Percentiles rank a stretch among this genome's conserved stretches.
Evolutionary conservation across 1,140 invertebrate species (phyloP).

Genomic region (Brachionus rubens): DNA sequence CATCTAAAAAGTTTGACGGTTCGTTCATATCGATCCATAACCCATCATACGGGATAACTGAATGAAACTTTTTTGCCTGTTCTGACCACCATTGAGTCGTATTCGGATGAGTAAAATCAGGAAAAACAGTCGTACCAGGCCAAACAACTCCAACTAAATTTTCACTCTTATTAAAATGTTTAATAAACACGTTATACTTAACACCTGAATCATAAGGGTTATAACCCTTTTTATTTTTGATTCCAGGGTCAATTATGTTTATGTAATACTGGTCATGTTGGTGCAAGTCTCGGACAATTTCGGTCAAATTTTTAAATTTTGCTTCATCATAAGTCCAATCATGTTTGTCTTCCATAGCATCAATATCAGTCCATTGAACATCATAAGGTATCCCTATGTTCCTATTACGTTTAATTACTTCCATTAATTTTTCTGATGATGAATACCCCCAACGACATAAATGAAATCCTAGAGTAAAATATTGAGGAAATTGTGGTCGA

Average conservation of each 20-base stretch:
- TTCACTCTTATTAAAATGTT: constrained; percentile 50
- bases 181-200: constrained; percentile 70
- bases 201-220: constrained; percentile 57
- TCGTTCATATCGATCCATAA: constrained; percentile 72
- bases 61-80: constrained; percentile 64
- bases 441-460: constrained; percentile 66
- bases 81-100: constrained; percentile 61
- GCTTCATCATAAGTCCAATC: constrained; percentile 55
- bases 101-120: constrained; percentile 40
- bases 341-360: constrained; percentile 52
- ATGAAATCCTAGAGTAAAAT: constrained; percentile 83
- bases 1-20: constrained; percentile 75
- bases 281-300: constrained; percentile 54
- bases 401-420: constrained; percentile 36
- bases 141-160: constrained; percentile 68
- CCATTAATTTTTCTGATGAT: constrained; percentile 48
- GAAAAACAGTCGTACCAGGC: constrained; percentile 38
- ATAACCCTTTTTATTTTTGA: constrained; percentile 52
- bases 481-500: constrained; percentile 70
- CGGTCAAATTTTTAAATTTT: constrained; percentile 51
- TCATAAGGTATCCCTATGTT: constrained; percentile 50
- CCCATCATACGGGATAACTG: constrained; percentile 70
- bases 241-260: constrained; percentile 57
- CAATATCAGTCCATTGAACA: constrained; percentile 59
- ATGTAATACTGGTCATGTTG: constrained; percentile 53